Percentiles rank a stretch among this genome's conserved stretches.
These are phyloP conservation scores for Terrapene triunguis DNA, from an alignment of 2,113 vertebrate genomes.

Conservation along the genomic window DNA sequence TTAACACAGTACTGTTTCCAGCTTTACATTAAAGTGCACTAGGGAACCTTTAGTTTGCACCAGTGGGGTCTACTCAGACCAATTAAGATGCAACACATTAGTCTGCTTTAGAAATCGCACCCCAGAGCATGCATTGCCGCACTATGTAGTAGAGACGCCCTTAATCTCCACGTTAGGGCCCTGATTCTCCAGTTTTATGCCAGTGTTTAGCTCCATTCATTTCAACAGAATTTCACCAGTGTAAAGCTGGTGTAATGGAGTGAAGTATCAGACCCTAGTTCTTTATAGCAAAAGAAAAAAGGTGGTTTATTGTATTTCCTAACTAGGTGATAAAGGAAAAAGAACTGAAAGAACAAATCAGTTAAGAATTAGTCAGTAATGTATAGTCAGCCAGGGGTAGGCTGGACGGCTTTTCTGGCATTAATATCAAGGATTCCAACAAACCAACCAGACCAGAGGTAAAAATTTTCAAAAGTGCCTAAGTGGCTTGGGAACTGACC, in stretches of 20 bases:
- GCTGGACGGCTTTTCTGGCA: not conserved
- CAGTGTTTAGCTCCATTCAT: not conserved
- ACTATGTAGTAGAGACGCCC: not conserved
- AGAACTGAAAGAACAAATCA: not conserved
- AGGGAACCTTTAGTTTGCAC: too few relatives aligned
- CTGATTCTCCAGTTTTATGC: not conserved
- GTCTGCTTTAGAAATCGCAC: not conserved
- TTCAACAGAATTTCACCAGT: not conserved
- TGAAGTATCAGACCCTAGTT: not conserved
- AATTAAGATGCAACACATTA: not conserved
- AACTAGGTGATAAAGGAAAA: not conserved
- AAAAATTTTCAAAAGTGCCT: not conserved
- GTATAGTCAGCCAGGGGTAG: not conserved
- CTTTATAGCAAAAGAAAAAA: not conserved
- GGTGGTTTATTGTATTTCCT: not conserved
- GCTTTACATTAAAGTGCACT: not conserved
- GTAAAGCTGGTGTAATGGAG: not conserved
- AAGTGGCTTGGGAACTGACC: not conserved
- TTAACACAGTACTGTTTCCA: not conserved
- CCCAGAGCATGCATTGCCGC: not conserved
- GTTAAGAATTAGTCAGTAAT: not conserved
- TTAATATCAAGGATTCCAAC: not conserved
- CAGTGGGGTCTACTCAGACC: not conserved
- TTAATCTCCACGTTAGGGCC: not conserved
- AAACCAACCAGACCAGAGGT: not conserved